A percentile compares a stretch with the other conserved stretches of the same genome.
phyloP scores from a whole-genome alignment of 2,888 invertebrate genomes.

The Antheraea yamamai region DNA sequence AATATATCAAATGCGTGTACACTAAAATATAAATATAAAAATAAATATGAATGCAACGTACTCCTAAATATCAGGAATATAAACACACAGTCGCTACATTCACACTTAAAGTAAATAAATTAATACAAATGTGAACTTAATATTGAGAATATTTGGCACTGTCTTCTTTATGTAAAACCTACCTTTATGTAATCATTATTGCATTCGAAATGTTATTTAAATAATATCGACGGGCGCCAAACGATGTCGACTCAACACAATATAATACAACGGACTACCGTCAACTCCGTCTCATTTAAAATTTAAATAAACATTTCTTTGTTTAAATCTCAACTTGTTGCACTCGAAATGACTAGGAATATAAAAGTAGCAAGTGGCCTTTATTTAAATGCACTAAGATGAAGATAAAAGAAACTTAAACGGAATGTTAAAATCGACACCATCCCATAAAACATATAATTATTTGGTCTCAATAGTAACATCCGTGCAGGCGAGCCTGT shows the following conservation, averaged over 20 bases:
- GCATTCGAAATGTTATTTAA: conserved; percentile 53
- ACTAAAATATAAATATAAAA: conserved; percentile 77
- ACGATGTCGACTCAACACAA: conserved; percentile 56
- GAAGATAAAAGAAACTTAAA: conserved; percentile 58
- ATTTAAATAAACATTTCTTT: conserved; percentile 68
- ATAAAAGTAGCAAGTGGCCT: conserved; percentile 77
- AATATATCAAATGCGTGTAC: conserved; percentile 69
- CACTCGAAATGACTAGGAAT: conserved; percentile 82
- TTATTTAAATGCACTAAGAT: conserved; percentile 71
- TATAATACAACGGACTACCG: conserved; percentile 70
- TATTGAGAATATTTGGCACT: conserved; percentile 81
- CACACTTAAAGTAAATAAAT: conserved; percentile 73
- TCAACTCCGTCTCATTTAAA: conserved; percentile 44
- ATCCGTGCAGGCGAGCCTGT: conserved; percentile 66
- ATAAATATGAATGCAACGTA: conserved; percentile 81
- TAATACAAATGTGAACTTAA: conserved; percentile 73
- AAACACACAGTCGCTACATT: conserved; percentile 79
- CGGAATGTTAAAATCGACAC: conserved; percentile 82
- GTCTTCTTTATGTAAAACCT: conserved; percentile 56
- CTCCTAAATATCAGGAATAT: conserved; percentile 82
- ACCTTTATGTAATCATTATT: conserved; percentile 47
- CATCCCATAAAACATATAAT: conserved; percentile 80
- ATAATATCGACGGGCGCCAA: conserved; percentile 39
- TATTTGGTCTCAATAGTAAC: conserved; percentile 81
- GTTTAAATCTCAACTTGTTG: conserved; percentile 80